These are phyloP conservation scores for Odocoileus hemionus DNA, from an alignment of 2,113 vertebrate species.

Conservation along the genomic window DNA sequence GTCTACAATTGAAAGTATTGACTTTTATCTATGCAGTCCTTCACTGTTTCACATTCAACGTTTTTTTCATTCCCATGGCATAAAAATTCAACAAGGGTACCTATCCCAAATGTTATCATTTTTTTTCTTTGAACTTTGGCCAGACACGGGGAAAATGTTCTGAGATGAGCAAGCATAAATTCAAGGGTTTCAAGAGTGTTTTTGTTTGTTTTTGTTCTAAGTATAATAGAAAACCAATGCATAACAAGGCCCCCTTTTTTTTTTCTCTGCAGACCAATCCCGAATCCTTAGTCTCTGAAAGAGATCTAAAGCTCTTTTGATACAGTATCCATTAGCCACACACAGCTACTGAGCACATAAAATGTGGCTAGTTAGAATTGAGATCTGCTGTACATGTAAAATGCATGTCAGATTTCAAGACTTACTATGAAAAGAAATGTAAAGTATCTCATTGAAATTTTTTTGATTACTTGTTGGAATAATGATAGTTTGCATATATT, in stretches of 20 bases:
- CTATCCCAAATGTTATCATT: neutral
- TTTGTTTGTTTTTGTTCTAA: neutral
- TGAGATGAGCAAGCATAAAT: neutral
- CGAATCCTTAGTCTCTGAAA: neutral
- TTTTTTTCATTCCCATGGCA: neutral
- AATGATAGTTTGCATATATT: neutral
- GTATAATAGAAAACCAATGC: neutral
- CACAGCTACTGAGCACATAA: neutral
- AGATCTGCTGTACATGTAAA: neutral
- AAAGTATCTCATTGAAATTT: neutral
- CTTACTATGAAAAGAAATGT: neutral
- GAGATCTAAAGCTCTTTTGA: neutral
- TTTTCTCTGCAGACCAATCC: neutral
- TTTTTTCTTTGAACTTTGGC: neutral
- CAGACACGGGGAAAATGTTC: neutral
- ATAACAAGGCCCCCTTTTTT: neutral
- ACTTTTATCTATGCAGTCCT: neutral
- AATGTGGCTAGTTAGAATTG: neutral
- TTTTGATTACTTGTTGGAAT: neutral
- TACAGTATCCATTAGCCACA: neutral
- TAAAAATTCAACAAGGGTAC: neutral
- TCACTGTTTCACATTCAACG: neutral
- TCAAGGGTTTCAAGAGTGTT: neutral
- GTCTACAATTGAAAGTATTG: neutral
- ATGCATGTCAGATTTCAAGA: neutral